These are phyloP conservation scores for Drosophila flavopinicola DNA, from an alignment of 2,888 invertebrate genomes.

Conservation along the genomic window DNA sequence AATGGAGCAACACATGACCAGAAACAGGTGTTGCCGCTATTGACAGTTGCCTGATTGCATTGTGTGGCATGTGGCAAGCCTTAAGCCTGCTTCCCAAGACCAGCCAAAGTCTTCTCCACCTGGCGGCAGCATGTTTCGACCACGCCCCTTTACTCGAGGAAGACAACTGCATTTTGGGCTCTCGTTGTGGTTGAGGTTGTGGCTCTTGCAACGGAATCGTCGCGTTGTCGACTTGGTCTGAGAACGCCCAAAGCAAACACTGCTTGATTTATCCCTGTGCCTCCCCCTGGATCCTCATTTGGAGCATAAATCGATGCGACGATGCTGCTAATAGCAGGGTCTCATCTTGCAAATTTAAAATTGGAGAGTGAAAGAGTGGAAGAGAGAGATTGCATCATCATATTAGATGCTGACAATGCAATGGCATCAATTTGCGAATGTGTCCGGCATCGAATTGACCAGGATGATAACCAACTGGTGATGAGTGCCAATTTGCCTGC, in stretches of 20 bases:
- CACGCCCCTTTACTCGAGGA: conserved; percentile 56
- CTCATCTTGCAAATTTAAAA: conserved; percentile 51
- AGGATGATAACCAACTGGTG: conserved; percentile 23
- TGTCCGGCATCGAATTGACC: conserved; percentile 46
- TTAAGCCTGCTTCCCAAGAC: conserved; percentile 14
- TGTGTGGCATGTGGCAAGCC: conserved; percentile 64
- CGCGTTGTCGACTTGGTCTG: conserved; percentile 44
- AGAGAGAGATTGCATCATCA: conserved; percentile 60
- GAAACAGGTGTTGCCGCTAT: conserved; percentile 67
- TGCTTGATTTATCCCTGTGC: conserved; percentile 40
- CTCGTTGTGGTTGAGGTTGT: too few relatives aligned
- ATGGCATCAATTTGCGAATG: conserved; percentile 45
- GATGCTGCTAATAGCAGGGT: conserved; percentile 59
- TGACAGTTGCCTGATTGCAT: conserved; percentile 71
- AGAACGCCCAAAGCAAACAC: conserved; percentile 70
- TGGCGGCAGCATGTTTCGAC: conserved; percentile 26
- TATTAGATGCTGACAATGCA: conserved; percentile 28
- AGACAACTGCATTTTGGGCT: conserved; percentile 70
- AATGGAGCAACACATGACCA: conserved; percentile 27
- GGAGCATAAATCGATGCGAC: conserved; percentile 47
- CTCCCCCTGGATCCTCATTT: conserved; percentile 24
- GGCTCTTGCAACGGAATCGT: conserved; percentile 34
- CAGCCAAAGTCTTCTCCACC: conserved; percentile 7
- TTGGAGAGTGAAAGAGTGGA: not conserved
- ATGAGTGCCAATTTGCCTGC: conserved; percentile 61